Conservation (phyloP, 2,888 invertebrate genomes). For the Apotomis turbidana region DNA sequence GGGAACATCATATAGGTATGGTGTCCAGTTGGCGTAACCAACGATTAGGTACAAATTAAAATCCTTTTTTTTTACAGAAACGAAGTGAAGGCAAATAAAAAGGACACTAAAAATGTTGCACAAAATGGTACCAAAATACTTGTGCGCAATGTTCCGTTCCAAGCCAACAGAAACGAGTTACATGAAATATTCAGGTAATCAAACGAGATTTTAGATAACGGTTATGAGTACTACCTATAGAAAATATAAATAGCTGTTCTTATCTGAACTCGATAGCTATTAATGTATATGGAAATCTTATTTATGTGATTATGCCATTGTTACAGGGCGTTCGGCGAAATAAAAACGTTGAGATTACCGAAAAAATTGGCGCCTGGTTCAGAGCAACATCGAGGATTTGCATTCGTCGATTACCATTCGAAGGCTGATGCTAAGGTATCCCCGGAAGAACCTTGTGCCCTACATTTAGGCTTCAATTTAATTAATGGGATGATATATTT, state of each 20-base stretch:
- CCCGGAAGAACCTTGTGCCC: too few relatives aligned
- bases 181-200: conserved; percentile 93
- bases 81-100: conserved; percentile 84
- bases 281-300: not conserved
- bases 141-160: conserved; percentile 97
- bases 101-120: conserved; percentile 81
- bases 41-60: not conserved
- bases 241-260: conserved; percentile 15
- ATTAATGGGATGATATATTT: too few relatives aligned
- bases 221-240: conserved; percentile 14
- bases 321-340: conserved; percentile 94
- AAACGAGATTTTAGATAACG: conserved; percentile 21
- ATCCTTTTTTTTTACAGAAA: conserved; percentile 75
- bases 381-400: conserved; percentile 96
- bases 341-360: conserved; percentile 95
- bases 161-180: conserved; percentile 93
- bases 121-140: conserved; percentile 95
- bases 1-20: too few relatives aligned
- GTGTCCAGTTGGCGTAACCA: too few relatives aligned
- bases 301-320: conserved; percentile 23
- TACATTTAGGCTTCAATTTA: too few relatives aligned
- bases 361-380: conserved; percentile 91
- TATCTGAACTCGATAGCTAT: conserved; percentile 18
- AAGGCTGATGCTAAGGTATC: conserved; percentile 95
- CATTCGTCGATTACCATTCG: conserved; percentile 96